Evolutionary conservation across 1,140 invertebrate genomes (phyloP), one percentile per base, ranked within the genome.

Genomic region (Condylostylus longicornis): DNA sequence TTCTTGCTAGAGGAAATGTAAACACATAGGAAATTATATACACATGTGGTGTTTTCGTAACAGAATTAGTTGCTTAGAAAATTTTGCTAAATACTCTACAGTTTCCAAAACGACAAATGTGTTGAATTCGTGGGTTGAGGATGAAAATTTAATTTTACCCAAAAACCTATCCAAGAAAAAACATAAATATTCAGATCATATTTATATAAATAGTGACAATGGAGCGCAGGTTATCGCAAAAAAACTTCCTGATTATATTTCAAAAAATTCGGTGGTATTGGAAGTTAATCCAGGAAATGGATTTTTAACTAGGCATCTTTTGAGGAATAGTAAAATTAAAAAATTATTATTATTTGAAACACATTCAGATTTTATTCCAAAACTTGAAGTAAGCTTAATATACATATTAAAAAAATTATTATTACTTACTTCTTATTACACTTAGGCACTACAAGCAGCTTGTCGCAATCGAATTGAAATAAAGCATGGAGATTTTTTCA

Each of bases 231-330:
- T 49, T 37, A 67, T 71, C 33, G 46, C 45, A 25, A 35, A 49
- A 41, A 43, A 45, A 41, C 18, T 60, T 34, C 42, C 50, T 44
- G 42, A 49, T 38, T 19, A 59, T 46, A 42, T 58, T 45, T 38
- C 49, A 33, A 41, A 45, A 35, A 35, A 50, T 35, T 44, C 46
- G 29, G 46, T 67, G 37, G 50, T 69, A 14, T 44, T 71, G 21
- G 69, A 70, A 55, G 51, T 69, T 0, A 71, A 70, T 50, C 67
- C 70, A 2, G 70, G 70, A 0, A 49, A 63, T 33, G 64, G 70
- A 6, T 59, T 63, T 35, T 46, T 71, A 27, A 69, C 63, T 14
- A 44, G 56, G 7, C 55, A 66, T 35, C 48, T 70, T 25, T 40
- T 70, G 14, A 31, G 32, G 44, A 58, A 23, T 14, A 47, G n/a